Evolutionary conservation across 30 jellyfish, hydroid and myxozoan species (phyloP), one percentile per base, ranked within the genome.

Genomic region (Chrysaora quinquecirrha): DNA sequence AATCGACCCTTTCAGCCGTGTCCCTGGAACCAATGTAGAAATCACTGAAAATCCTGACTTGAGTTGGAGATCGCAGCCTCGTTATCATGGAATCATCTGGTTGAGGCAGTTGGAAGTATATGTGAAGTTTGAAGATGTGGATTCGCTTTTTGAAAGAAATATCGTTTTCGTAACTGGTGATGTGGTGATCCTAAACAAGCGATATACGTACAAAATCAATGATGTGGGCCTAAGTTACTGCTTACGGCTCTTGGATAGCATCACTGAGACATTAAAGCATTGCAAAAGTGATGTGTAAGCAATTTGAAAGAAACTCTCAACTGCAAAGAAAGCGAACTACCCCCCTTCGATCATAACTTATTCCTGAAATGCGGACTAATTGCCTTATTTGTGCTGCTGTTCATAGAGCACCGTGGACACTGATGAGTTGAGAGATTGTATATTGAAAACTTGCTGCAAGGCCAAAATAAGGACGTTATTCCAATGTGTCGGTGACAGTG

Each of bases 191-290:
- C n/a, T 50, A 22, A 80, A 80, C 67, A 80, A 48, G 24, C 63
- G 90, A 22, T 80, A 80, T 27, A 80, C 74, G 0, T 80, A 80
- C 49, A 80, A 80, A 69, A 80, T 80, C 31, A 80, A 68, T 0
- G 29, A 48, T 25, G 77, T 80, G 12, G 84, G 84, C 54, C 77
- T 80, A 61, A 67, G 84, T 31, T 65, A 80, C 43, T 80, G 90
- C 70, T 25, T 80, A 60, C 76, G 83, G 16, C 27, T 80, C 71
- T 54, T 80, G 34, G 84, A 65, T 61, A 80, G 83, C 78, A 80
- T 80, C 33, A 80, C 90, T 1, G 90, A 80, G 80, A 25, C 72
- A 20, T 35, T 80, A 16, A 80, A 80, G 34, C 90, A 34, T 31
- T 64, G 84, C 64, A 75, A 73, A 71, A 67, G 79, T 30, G 31